Evolutionary conservation across 1,140 invertebrate genomes (phyloP), one percentile per base, ranked within the genome.

Genomic region (Brachionus calyciflorus): DNA sequence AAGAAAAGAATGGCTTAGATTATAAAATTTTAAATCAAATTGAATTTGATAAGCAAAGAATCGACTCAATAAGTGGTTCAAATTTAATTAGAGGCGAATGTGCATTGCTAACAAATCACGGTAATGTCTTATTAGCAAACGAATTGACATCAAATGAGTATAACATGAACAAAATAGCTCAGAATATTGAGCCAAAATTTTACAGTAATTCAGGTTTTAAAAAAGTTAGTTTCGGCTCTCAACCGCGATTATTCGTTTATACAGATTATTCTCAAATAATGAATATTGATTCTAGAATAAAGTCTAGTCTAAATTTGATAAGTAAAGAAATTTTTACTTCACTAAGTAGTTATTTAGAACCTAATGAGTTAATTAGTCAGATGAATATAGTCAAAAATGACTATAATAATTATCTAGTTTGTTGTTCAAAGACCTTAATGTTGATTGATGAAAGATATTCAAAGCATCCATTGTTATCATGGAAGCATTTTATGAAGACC

Each of bases 401-500:
- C 51, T 55, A 40, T 28, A 49, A 73, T 28, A 51, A 51, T 9
- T 46, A 73, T 55, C 21, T 73, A 28, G 24, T 51, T 19, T 51
- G 46, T 6, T 55, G 46, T 26, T 51, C 69, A 14, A 55, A 73
- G 17, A 73, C 69, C 33, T 19, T 73, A n/a, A n/a, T 49, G 37
- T 24, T 73, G 5, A 24, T 73, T 33, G 69, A 73, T 26, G 69
- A 73, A 51, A 21, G 69, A 49, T 73, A 37, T 33, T 17, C 69
- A 12, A 73, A 73, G 12, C 46, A 37, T 19, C 46, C 69, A 19
- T 73, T 73, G 26, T 37, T 73, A 12, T 49, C 46, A n/a, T 73
- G 69, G 69, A 49, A 49, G 12, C 69, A 73, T 41, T 51, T 51
- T 51, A 28, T 73, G 33, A 73, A 73, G 17, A 40, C 46, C 28